phyloP scores from a whole-genome alignment of 2,888 invertebrate genomes.

The Holacanthella duospinosa region DNA sequence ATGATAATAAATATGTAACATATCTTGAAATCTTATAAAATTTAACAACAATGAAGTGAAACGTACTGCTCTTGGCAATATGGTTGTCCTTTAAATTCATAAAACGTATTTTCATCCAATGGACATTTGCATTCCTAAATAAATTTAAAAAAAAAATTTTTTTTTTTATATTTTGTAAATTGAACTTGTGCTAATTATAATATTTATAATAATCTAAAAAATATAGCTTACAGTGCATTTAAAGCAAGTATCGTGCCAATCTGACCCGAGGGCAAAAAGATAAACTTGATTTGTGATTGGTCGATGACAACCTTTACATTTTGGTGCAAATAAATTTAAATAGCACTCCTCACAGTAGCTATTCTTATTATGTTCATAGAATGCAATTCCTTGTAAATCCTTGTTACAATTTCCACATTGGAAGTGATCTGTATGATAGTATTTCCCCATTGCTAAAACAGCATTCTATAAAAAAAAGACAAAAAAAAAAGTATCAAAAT shows the following conservation, averaged over 20 bases:
- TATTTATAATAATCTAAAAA: background rate
- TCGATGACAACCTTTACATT: conserved; percentile 29
- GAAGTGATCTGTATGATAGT: conserved; percentile 20
- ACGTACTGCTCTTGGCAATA: conserved; percentile 31
- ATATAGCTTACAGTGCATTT: conserved; percentile 18
- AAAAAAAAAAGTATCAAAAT: background rate
- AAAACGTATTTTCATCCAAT: conserved; percentile 33
- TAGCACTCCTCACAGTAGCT: conserved; percentile 26
- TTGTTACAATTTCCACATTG: conserved; percentile 20
- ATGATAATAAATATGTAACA: background rate
- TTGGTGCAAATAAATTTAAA: conserved; percentile 31
- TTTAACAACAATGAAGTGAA: background rate
- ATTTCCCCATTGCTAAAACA: conserved; percentile 20
- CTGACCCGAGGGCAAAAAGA: conserved; percentile 23
- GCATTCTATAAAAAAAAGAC: conserved; percentile 11
- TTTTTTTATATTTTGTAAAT: background rate
- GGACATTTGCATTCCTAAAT: conserved; percentile 30
- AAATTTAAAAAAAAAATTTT: background rate
- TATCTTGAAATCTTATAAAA: too few species aligned
- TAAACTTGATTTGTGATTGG: conserved; percentile 30
- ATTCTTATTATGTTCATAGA: conserved; percentile 18
- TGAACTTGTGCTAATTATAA: conserved; percentile 4
- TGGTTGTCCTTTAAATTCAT: conserved; percentile 34
- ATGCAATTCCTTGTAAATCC: conserved; percentile 18
- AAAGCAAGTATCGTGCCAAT: conserved; percentile 34